Evolutionary conservation across 2,888 invertebrate species (phyloP), one percentile per base, ranked within the genome.

Genomic region (Ypsolopha sequella): DNA sequence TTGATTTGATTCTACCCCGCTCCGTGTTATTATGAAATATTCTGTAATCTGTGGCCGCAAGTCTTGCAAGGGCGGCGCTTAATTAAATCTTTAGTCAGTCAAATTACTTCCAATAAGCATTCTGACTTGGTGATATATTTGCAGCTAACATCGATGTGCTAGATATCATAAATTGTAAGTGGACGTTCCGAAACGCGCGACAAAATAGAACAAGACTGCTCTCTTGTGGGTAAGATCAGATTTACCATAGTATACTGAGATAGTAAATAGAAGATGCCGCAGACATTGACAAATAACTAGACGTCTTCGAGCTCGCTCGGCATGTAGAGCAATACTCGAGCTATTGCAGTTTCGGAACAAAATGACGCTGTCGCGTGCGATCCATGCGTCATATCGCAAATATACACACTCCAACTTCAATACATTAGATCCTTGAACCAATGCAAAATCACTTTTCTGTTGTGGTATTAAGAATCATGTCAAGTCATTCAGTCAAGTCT

Each of bases 221-320:
- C 46, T 36, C 43, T 39, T 41, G 36, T 36, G 14, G 47, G 11
- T 39, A 41, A 49, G 39, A 39, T 49, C 41, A 41, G 41, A 49
- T 49, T 49, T 36, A 36, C 49, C 36, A 38, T 39, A 39, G 35
- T 46, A 43, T 14, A 24, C 14, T 43, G 13, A 9, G 51, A 39
- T 43, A 13, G 36, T 38, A 41, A 24, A 54, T 70, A 66, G 68
- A 70, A 70, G 69, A 68, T 66, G 64, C 64, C 60, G 53, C 54
- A 50, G 66, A 67, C 66, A 53, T 65, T 68, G 65, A 68, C 60
- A 64, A 66, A 66, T 66, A 64, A 59, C 58, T 11, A 24, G 57
- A 60, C 62, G 63, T 57, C 65, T 65, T 62, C 60, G 60, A 63
- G 63, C 64, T 61, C 60, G 56, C 60, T 53, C 52, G 58, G 58